Percentiles rank a stretch among this genome's conserved stretches.
Conservation (phyloP, 2,888 invertebrate species). For the Synergus umbraculus region DNA sequence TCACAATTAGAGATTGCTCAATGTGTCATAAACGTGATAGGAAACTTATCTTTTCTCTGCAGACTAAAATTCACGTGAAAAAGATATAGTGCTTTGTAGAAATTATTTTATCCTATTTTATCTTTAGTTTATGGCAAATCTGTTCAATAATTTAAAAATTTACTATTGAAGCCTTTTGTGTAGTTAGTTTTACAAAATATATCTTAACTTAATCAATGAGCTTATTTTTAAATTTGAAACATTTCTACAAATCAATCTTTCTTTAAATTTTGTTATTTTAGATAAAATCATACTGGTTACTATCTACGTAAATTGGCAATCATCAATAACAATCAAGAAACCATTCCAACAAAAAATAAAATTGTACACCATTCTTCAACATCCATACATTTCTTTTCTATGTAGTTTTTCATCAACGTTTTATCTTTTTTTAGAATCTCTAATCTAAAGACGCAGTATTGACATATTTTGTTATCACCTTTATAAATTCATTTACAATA, state of each 20-base stretch:
- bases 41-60: not conserved
- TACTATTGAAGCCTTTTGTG: not conserved
- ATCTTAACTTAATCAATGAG: not conserved
- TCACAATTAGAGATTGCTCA: not conserved
- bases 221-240: no score
- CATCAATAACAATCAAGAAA: not conserved
- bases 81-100: not conserved
- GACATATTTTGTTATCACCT: slow-evolving; percentile 7
- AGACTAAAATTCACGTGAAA: not conserved
- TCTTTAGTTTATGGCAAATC: not conserved
- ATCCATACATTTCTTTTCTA: not conserved
- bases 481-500: not conserved
- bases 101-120: not conserved
- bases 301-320: not conserved
- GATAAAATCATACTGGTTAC: not conserved
- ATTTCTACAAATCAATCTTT: not conserved
- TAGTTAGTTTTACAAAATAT: not conserved
- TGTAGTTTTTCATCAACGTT: not conserved
- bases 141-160: not conserved
- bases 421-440: not conserved
- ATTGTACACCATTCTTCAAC: not conserved
- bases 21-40: not conserved
- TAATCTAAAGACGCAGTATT: slow-evolving; percentile 3
- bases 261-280: not conserved
- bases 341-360: no score